Base-by-base conservation (phyloP, 2,113 vertebrate genomes). In the Pachyramphus minor region DNA sequence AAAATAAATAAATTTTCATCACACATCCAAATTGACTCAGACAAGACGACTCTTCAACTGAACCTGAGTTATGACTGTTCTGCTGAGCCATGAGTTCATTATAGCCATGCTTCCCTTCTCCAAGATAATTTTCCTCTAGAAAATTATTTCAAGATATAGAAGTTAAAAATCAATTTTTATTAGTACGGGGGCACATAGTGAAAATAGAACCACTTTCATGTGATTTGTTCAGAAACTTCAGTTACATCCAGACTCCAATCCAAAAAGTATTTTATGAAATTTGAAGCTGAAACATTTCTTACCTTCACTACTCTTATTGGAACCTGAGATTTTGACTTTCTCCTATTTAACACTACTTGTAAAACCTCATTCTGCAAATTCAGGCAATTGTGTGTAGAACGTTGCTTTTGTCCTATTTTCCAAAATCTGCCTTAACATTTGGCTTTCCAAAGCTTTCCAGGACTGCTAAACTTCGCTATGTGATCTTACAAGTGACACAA, bases 281-380 rank as follows among this genome's bases (percentile, higher is more conserved):
- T 63, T 44, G 44, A 89, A 35, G 37, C 41, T 80, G 68, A 89
- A 84, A 76, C 4, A 47, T 74, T 37, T 49, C 53, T 21, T 9
- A 59, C 22, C 42, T 83, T 67, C 19, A 25, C n/a, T 28, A 30
- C 3, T 17, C 18, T 52, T 49, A 35, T 0, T 0, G 30, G 24
- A 82, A 52, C 33, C 37, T 6, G 45, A 21, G 50, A 82, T 62
- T 79, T 47, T 9, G 20, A 71, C 47, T 47, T 69, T 83, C 42
- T 67, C 52, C 37, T 81, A 44, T 72, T 84, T 58, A 72, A 80
- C 33, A 12, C 1, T 59, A 25, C 35, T 37, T 84, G 7, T 31
- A 71, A 90, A 78, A 66, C 14, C 9, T 27, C 45, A 44, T 33
- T 75, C 31, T 67, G n/a, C 8, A 69, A 56, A 77, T 78, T 49